A percentile compares a stretch with the other conserved stretches of the same genome.
Conservation (phyloP, 2,113 vertebrate species). For the Hippocampus guttulatus region DNA sequence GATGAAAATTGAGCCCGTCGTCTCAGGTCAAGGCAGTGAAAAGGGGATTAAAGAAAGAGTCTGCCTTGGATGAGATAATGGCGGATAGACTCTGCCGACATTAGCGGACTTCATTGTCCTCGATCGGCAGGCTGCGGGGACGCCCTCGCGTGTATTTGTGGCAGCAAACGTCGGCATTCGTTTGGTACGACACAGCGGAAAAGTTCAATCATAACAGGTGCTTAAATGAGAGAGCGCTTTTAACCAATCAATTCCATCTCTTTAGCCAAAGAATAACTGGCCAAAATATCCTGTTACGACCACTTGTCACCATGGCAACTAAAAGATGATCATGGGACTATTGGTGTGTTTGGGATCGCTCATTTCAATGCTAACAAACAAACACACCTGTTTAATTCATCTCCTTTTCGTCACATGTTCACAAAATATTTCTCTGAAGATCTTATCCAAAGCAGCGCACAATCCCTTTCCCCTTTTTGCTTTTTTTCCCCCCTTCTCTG, state of each 20-base stretch:
- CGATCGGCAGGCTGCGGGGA: conserved; percentile 47
- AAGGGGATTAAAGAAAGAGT: conserved; percentile 29
- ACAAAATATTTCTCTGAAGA: conserved; percentile 25
- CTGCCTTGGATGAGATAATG: conserved; percentile 61
- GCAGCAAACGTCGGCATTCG: conserved; percentile 17
- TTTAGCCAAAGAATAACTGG: conserved; percentile 67
- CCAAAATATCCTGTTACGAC: conserved; percentile 75
- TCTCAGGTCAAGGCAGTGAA: conserved; percentile 41
- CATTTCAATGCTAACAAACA: not conserved
- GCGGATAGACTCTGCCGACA: conserved; percentile 58
- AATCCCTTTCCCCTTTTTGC: not conserved
- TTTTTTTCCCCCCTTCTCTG: conserved; percentile 47
- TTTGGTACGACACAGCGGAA: conserved; percentile 27
- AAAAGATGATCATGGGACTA: conserved; percentile 25
- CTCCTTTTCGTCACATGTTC: not conserved
- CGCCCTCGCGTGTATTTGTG: conserved; percentile 26
- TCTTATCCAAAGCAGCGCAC: not conserved
- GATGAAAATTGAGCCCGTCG: not conserved
- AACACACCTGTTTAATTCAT: not conserved
- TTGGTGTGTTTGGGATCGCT: conserved; percentile 11
- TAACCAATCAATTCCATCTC: conserved; percentile 50
- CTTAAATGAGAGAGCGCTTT: conserved; percentile 56
- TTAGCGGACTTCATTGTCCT: conserved; percentile 66
- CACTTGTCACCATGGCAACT: conserved; percentile 62
- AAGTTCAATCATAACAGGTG: conserved; percentile 47